Evolutionary conservation across 2,888 invertebrate species (phyloP).

Genomic region (Microctonus brassicae): DNA sequence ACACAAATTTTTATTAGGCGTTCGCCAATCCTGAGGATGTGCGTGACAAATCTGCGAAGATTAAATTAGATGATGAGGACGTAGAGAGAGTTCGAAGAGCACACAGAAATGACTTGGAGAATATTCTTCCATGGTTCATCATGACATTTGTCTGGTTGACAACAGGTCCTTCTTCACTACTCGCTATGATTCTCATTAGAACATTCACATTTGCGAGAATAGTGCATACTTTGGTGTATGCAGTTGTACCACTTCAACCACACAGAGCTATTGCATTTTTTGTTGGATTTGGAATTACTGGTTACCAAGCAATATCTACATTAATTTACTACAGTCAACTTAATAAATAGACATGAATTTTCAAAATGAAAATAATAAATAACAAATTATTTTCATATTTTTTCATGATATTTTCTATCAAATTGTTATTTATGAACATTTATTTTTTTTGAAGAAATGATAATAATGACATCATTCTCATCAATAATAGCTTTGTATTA

Average conservation of each 20-base stretch:
- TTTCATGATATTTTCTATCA: background rate
- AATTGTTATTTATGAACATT: background rate
- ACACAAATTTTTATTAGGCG: slow-evolving; percentile 44
- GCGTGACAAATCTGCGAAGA: slow-evolving; percentile 36
- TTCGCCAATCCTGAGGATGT: slow-evolving; percentile 59
- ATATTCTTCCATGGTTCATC: slow-evolving; percentile 72
- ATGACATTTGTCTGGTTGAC: slow-evolving; percentile 71
- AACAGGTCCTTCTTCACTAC: slow-evolving; percentile 69
- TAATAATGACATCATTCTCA: too few species aligned
- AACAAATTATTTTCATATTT: too few species aligned
- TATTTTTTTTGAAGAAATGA: too few species aligned
- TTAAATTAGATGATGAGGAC: slow-evolving; percentile 65
- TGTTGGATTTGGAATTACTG: slow-evolving; percentile 64
- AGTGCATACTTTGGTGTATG: slow-evolving; percentile 72
- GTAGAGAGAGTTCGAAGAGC: slow-evolving; percentile 72
- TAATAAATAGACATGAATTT: too few species aligned
- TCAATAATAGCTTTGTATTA: too few species aligned
- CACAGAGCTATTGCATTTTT: slow-evolving; percentile 69
- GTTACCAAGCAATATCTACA: slow-evolving; percentile 67
- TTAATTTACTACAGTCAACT: slow-evolving; percentile 43
- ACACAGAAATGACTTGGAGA: slow-evolving; percentile 75
- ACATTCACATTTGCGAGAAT: slow-evolving; percentile 70
- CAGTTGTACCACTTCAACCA: slow-evolving; percentile 70
- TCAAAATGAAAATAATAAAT: too few species aligned
- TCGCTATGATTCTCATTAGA: slow-evolving; percentile 71